Evolutionary conservation across 2,888 invertebrate genomes (phyloP), one percentile per base, ranked within the genome.

Genomic region (Latrodectus hesperus): DNA sequence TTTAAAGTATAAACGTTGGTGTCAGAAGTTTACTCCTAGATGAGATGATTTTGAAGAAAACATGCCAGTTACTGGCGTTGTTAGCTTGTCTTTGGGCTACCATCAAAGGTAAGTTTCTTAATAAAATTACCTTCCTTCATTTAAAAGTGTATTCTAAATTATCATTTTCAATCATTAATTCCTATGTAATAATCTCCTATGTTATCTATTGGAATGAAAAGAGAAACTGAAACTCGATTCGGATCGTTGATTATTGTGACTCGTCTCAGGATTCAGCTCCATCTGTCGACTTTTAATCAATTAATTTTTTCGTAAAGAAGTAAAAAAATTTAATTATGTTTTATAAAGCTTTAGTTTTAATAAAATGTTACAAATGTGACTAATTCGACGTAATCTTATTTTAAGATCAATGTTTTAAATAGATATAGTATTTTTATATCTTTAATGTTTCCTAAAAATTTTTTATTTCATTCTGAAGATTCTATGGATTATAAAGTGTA

Each of bases 21-120:
- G 71, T 26, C 65, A 65, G 75, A 49, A 68, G 70, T 72, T 77
- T 22, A 51, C 71, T 60, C 85, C 85, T 89, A 86, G 89, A 89
- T 89, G 89, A 86, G 86, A 89, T 89, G 89, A 84, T 89, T 89
- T 86, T 89, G 86, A 89, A 86, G 89, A 89, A 89, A 89, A 55
- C 89, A 89, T 89, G 89, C 86, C 89, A 86, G 76, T 52, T 86
- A 81, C 80, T 89, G 89, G 89, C 89, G 75, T 80, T 86, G 80
- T 89, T 89, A 79, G 83, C 83, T 55, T 89, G 89, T 80, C 75
- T 89, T 53, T 86, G 86, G 89, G 89, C 71, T 67, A 73, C 49
- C 65, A 89, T 64, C 76, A 79, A 80, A 89, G 89, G 89, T 76
- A 73, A 82, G 68, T 38, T 17, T 12, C 12, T 53, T 38, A 38